phyloP scores from a whole-genome alignment of 1,140 invertebrate species.

The Ditylenchus dipsaci region DNA sequence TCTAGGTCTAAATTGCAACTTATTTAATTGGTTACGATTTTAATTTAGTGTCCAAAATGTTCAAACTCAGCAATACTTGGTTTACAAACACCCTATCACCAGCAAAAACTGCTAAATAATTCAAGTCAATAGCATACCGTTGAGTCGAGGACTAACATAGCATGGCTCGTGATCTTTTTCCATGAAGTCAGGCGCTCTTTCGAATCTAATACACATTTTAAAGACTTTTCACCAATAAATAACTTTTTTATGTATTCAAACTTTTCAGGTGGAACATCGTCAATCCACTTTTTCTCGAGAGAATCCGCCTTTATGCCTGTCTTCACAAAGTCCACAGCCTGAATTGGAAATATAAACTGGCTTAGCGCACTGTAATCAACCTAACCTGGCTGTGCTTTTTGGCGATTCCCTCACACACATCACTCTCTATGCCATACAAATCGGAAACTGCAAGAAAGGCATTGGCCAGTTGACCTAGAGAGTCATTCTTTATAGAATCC shows the following conservation, averaged over 20 bases:
- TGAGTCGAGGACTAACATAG: conserved; percentile 18
- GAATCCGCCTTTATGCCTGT: conserved; percentile 35
- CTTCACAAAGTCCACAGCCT: conserved; percentile 55
- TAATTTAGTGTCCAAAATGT: no score
- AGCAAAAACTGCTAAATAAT: no score
- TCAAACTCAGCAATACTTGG: no score
- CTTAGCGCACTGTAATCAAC: no score
- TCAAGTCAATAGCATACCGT: conserved; percentile 24
- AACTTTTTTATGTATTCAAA: no score
- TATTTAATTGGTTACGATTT: no score
- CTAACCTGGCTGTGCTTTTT: conserved; percentile 40
- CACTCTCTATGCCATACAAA: conserved; percentile 38
- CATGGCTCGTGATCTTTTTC: conserved; percentile 30
- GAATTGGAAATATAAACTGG: no score
- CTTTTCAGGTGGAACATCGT: conserved; percentile 38
- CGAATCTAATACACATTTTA: no score
- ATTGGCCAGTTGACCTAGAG: conserved; percentile 52
- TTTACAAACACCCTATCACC: no score
- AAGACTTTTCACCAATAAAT: no score
- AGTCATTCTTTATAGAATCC: conserved; percentile 52
- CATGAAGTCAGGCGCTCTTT: conserved; percentile 53
- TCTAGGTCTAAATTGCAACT: no score
- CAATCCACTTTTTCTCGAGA: conserved; percentile 13
- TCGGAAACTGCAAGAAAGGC: conserved; percentile 53
- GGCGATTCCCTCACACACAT: conserved; percentile 45